Base-by-base conservation (phyloP, 1,140 invertebrate species). In the Neodiprion fabricii region DNA sequence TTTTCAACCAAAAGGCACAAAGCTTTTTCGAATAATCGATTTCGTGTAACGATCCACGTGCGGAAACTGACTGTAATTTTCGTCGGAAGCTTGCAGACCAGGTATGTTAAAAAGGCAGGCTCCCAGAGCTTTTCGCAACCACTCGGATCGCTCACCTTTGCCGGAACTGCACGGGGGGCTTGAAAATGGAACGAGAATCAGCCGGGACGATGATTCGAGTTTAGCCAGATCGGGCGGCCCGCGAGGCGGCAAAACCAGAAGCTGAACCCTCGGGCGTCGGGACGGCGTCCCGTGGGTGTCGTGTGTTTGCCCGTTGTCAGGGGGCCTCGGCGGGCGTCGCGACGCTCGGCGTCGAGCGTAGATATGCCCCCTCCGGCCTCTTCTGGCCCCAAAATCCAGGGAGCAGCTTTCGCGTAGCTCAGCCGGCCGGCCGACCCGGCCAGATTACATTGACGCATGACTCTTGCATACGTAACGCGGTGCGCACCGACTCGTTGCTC, bases 381-480 rank as follows among this genome's bases (percentile, higher is more conserved):
- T 61, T 61, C 53, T 12, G n/a, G 11, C 53, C 53, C 53, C 53
- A 61, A 61, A 61, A 61, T 61, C 53, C 53, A 61, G 11, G 28
- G 28, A 40, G 28, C 28, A 40, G 28, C 28, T 40, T 5, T 40
- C 28, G 28, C 28, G 28, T 40, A 40, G 28, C 28, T 40, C 28
- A 40, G 28, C 28, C 5, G 1, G 28, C 28, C 5, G 28, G 28
- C 5, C 53, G 53, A 61, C 53, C 53, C 53, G 53, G 28, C 28
- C 53, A 61, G 53, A 61, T 61, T 61, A 61, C 53, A 61, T 61
- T 61, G 53, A 61, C 53, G 53, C 53, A 61, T 61, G 53, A 61
- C 53, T 61, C 53, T 61, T 61, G 53, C 53, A 61, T 61, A 61
- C 53, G 53, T 61, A 61, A 61, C 53, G 53, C 53, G 28, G 5